Evolutionary conservation across 2,797 vertebrate species (phyloP), one percentile per base, ranked within the genome.

Genomic region (Enteromius mattozi): DNA sequence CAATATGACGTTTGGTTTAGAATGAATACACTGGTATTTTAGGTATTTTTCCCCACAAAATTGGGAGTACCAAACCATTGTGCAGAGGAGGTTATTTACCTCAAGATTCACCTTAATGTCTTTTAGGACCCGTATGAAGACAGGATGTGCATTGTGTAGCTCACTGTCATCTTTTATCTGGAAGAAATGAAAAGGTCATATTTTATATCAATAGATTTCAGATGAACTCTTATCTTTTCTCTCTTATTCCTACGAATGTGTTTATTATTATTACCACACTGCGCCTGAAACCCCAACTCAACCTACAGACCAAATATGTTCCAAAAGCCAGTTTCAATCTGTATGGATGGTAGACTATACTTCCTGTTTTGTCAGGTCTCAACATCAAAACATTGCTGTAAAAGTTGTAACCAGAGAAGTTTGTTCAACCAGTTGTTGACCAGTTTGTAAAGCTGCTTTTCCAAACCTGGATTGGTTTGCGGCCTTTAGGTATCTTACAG

Each of bases 111-210:
- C 71, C 70, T 78, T 80, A 70, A 87, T 56, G 14, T 83, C 40
- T 54, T 85, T 87, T 21, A 89, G 70, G 45, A 75, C 47, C 8
- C 42, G 75, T 40, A 85, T 40, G 19, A 89, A 89, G 37, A 89
- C 40, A 8, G 88, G 79, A 9, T 85, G 87, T 61, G 82, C 85
- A 6, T 80, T 47, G 72, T 78, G 77, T n/a, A 88, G 6, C 24
- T 37, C 49, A 9, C 1, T 2, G 3, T 61, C 51, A 24, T 80
- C n/a, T 72, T 33, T 56, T 27, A 65, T 85, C 88, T 89, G 77
- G 54, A 88, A 85, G 19, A 86, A 42, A 88, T 17, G 17, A 30
- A 85, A 80, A 78, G 4, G 33, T 65, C 37, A 80, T 6, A 0
- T 5, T 45, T 42, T 24, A 16, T 14, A 14, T n/a, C 6, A 3